Percentiles rank a stretch among this genome's conserved stretches.
Evolutionary conservation across 2,113 vertebrate species (phyloP).

Genomic region (Laticauda laticaudata): DNA sequence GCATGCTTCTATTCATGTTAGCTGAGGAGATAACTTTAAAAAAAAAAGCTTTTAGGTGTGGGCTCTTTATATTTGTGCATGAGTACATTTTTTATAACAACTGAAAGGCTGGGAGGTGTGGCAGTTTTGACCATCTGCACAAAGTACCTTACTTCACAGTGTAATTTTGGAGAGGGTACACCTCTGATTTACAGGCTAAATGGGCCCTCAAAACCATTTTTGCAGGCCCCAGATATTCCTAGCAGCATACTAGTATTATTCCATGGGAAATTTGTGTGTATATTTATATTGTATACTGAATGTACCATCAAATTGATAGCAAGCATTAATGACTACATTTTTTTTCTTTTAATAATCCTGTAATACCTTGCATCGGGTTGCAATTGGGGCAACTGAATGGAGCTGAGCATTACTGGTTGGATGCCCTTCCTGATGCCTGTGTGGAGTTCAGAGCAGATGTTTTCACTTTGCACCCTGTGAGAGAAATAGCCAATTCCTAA

Average conservation of each 20-base stretch:
- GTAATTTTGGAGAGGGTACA: not conserved
- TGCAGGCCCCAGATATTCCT: not conserved
- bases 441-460: not conserved
- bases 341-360: not conserved
- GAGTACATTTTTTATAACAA: not conserved
- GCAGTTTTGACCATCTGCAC: not conserved
- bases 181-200: not conserved
- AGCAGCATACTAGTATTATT: not conserved
- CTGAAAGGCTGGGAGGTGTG: not conserved
- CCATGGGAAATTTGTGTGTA: not conserved
- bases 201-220: not conserved
- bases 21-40: constrained; percentile 6
- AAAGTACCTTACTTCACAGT: not conserved
- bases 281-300: not conserved
- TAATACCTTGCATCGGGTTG: not conserved
- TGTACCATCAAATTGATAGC: not conserved
- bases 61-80: not conserved
- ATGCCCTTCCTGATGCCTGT: not conserved
- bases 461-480: not conserved
- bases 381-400: not conserved
- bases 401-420: not conserved
- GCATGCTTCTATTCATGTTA: constrained; percentile 35
- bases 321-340: not conserved
- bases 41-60: not conserved
- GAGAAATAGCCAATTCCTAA: not conserved